Evolutionary conservation across 1,140 invertebrate species (phyloP).

Genomic region (Panagrolaimus sp.): DNA sequence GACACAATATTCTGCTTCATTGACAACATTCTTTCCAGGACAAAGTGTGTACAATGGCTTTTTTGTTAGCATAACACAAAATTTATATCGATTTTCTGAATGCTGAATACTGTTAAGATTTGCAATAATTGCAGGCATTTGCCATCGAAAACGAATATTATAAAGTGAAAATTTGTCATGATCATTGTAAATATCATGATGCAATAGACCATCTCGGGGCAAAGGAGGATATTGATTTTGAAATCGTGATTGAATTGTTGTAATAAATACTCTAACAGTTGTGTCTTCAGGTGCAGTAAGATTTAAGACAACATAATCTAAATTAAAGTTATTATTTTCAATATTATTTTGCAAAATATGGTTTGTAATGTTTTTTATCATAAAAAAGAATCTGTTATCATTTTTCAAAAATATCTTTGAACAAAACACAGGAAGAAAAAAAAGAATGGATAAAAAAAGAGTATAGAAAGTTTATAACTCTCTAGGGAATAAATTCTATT

Average conservation of each 20-base stretch:
- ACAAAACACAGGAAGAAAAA: no score
- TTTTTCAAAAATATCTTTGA: not conserved
- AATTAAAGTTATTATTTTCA: not conserved
- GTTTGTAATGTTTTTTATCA: slow-evolving; percentile 13
- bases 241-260: not conserved
- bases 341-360: not conserved
- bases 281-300: slow-evolving; percentile 12
- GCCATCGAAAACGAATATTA: slow-evolving; percentile 12
- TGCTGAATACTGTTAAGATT: not conserved
- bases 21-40: slow-evolving; percentile 9
- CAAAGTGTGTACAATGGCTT: slow-evolving; percentile 7
- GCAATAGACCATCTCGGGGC: not conserved
- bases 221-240: slow-evolving; percentile 13
- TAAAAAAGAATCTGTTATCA: not conserved
- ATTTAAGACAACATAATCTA: slow-evolving; percentile 6
- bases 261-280: slow-evolving; percentile 4
- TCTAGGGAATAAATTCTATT: no score
- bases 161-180: slow-evolving; percentile 10
- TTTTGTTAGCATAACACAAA: not conserved
- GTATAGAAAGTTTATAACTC: no score
- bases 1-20: slow-evolving; percentile 12
- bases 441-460: no score
- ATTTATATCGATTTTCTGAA: slow-evolving; percentile 6
- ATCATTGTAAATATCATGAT: slow-evolving; percentile 11
- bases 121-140: not conserved